Percentiles rank a stretch among this genome's conserved stretches.
These are phyloP conservation scores for Dascyllus trimaculatus DNA, from an alignment of 2,113 vertebrate species.

Conservation along the genomic window DNA sequence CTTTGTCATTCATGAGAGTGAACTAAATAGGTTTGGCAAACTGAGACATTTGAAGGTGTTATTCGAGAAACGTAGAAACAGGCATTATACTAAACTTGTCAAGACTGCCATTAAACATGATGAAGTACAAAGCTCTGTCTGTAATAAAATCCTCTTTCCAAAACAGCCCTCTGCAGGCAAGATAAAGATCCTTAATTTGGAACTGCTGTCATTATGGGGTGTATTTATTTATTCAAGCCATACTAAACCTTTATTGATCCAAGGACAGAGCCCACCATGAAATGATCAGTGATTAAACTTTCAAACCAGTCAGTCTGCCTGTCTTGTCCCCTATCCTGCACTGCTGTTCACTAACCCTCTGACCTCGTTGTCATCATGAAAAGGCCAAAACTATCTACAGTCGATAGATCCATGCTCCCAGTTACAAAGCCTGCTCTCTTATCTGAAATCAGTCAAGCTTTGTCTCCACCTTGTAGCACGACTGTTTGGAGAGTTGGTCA, in stretches of 20 bases:
- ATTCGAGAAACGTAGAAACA: no score
- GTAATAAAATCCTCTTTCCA: no score
- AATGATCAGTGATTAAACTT: neutral
- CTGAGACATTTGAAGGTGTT: no score
- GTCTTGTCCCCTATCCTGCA: neutral
- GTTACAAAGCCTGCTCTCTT: neutral
- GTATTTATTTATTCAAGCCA: neutral
- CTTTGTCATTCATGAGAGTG: no score
- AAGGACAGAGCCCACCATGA: neutral
- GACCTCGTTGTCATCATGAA: constrained; percentile 3
- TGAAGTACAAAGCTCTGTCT: no score
- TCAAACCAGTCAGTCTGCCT: neutral
- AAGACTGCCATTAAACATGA: no score
- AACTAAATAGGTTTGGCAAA: no score
- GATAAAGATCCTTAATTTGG: no score
- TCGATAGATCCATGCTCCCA: neutral
- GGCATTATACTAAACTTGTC: no score
- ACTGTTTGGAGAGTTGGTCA: neutral
- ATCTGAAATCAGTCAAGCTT: constrained; percentile 29
- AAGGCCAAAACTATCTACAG: no score
- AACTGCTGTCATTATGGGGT: no score
- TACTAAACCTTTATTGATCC: constrained; percentile 15
- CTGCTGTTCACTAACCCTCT: neutral
- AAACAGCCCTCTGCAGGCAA: no score
- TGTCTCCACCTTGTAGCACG: neutral